Evolutionary conservation across 2,797 vertebrate species (phyloP).

Genomic region (Alosa sapidissima): DNA sequence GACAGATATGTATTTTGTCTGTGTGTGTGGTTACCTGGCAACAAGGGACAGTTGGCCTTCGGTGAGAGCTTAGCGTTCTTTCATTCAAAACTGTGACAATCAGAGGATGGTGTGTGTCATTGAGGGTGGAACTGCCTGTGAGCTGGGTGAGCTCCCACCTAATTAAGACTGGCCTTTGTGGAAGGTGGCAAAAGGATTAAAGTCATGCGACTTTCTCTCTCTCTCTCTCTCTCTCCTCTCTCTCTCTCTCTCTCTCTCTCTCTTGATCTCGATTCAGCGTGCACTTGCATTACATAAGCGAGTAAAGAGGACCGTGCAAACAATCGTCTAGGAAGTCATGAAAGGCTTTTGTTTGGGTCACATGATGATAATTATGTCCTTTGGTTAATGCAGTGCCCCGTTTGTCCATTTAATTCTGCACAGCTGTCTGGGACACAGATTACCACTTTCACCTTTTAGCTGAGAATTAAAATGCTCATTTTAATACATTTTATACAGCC

Average conservation of each 20-base stretch:
- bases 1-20: constrained; percentile 56
- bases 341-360: constrained; percentile 54
- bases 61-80: constrained; percentile 45
- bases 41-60: constrained; percentile 62
- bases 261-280: constrained; percentile 42
- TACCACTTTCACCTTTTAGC: constrained; percentile 48
- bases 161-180: constrained; percentile 54
- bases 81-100: constrained; percentile 51
- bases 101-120: constrained; percentile 37
- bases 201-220: constrained; percentile 58
- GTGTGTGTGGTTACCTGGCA: constrained; percentile 60
- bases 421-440: constrained; percentile 52
- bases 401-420: constrained; percentile 50
- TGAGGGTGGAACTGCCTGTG: not conserved
- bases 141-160: constrained; percentile 27
- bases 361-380: constrained; percentile 56
- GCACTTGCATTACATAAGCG: constrained; percentile 60
- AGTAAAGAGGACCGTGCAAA: constrained; percentile 33
- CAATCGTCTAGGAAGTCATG: constrained; percentile 50
- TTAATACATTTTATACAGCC: too few relatives aligned
- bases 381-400: constrained; percentile 47
- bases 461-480: constrained; percentile 28
- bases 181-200: constrained; percentile 67
- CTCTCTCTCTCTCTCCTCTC: too few relatives aligned
- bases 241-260: not conserved